Conservation (phyloP, 2,113 vertebrate species). For the Pituophis catenifer region DNA sequence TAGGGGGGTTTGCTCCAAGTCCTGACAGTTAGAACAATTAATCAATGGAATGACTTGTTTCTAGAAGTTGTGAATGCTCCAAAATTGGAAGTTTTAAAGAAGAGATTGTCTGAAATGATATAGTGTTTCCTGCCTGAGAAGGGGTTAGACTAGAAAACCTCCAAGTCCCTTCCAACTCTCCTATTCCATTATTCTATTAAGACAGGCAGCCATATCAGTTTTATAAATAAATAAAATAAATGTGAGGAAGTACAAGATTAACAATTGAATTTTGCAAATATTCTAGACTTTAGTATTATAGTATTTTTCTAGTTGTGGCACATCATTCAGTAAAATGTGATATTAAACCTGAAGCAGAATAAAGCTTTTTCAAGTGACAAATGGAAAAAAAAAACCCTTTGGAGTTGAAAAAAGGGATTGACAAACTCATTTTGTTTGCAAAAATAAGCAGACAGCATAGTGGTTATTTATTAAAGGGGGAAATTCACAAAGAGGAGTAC, state of each 20-base stretch:
- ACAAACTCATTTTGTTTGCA: not conserved
- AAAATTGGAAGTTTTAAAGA: not conserved
- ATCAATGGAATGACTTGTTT: not conserved
- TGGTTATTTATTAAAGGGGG: conserved; percentile 8
- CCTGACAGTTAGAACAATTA: not conserved
- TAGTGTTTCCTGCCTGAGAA: not conserved
- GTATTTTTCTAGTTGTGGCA: not conserved
- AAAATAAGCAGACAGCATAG: conserved; percentile 18
- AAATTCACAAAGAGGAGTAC: not conserved
- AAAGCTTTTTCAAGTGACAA: conserved; percentile 20
- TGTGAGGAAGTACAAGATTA: not conserved
- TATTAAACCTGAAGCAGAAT: conserved; percentile 24
- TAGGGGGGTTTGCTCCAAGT: no score
- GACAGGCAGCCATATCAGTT: not conserved
- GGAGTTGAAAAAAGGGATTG: not conserved
- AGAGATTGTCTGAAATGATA: not conserved
- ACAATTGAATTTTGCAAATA: conserved; percentile 14
- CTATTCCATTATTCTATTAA: not conserved
- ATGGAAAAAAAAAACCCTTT: not conserved
- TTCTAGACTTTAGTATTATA: conserved; percentile 7
- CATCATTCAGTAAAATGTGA: conserved; percentile 24
- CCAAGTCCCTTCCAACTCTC: not conserved
- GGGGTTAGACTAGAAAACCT: not conserved
- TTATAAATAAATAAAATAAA: conserved; percentile 28
- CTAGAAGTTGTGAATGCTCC: not conserved